Evolutionary conservation across 2,113 vertebrate species (phyloP), one percentile per base, ranked within the genome.

Genomic region (Cryptomyrus ogoouensis): DNA sequence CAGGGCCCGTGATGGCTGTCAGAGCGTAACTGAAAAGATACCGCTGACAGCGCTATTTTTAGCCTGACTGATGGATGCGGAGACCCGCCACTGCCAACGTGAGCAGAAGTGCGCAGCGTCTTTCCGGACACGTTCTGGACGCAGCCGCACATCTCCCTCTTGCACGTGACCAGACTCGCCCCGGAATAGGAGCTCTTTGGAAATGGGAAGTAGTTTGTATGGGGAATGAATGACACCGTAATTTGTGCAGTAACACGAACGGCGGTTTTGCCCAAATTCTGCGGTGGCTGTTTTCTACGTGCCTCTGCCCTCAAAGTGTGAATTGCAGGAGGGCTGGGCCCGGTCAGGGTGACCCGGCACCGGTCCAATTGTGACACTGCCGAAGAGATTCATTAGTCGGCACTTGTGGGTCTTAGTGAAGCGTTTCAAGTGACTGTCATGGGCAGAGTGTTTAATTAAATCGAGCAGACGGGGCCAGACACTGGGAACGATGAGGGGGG

Each of bases 381-480:
- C 31, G 0, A 80, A 80, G 74, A 80, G 74, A 42, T 39, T 80
- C 35, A 80, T 80, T 80, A 80, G 74, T 31, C 13, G 27, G 66
- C 66, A 74, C 66, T 27, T 74, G 31, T 80, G 31, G 74, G 15
- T 80, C 74, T 80, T 80, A 19, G 74, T 80, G 17, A 42, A 80
- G 35, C 74, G 15, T 80, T 80, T 80, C 74, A 42, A 80, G 31
- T 42, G 35, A 42, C 35, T 17, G 35, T 80, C 31, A 5, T 42
- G 74, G 70, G 35, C 70, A 77, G 70, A 39, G 74, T 80, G 74
- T 80, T 80, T 80, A 42, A 80, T 80, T 80, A 80, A 80, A 80
- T 39, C 1, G 74, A 77, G 31, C 15, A 80, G 74, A 19, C 17
- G 5, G 31, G 39, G 31, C 74, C 62, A 31, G n/a, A 13, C 62